Percentiles rank a stretch among this genome's conserved stretches.
Conservation (phyloP, 2,888 invertebrate genomes). For the Rhaphigaster nebulosa region DNA sequence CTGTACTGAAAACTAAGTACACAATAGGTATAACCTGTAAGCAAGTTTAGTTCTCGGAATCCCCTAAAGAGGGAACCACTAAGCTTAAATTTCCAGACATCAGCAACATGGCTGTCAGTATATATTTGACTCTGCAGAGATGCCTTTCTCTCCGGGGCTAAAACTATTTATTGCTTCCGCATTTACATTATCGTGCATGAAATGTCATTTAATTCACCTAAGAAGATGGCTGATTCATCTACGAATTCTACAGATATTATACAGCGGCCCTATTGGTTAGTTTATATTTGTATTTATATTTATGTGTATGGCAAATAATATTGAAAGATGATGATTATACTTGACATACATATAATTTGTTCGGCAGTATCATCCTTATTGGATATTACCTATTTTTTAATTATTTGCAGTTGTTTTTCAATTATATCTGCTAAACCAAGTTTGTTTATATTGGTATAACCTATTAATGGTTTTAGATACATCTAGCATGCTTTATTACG, state of each 20-base stretch:
- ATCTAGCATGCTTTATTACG: neutral
- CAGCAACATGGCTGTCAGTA: slow-evolving; percentile 97
- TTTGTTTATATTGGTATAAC: slow-evolving; percentile 36
- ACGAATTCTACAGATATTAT: slow-evolving; percentile 8
- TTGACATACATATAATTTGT: neutral
- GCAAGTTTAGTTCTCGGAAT: slow-evolving; percentile 13
- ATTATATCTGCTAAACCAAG: neutral
- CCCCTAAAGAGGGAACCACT: slow-evolving; percentile 54
- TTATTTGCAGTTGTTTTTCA: neutral
- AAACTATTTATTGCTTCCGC: slow-evolving; percentile 72
- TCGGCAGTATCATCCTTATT: neutral
- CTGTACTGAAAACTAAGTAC: neutral
- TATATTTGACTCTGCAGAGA: slow-evolving; percentile 92
- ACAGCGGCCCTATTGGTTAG: slow-evolving; percentile 47
- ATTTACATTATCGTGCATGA: slow-evolving; percentile 67
- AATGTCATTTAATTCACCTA: slow-evolving; percentile 54
- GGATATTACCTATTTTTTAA: neutral
- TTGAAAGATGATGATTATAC: neutral
- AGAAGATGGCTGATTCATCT: slow-evolving; percentile 59
- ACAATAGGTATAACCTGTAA: neutral
- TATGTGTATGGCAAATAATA: neutral
- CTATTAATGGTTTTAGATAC: neutral
- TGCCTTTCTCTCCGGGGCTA: slow-evolving; percentile 86
- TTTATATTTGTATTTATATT: neutral
- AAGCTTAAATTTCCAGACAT: slow-evolving; percentile 81